Base-by-base conservation (phyloP, 2,113 vertebrate species). In the Silurus asotus region DNA sequence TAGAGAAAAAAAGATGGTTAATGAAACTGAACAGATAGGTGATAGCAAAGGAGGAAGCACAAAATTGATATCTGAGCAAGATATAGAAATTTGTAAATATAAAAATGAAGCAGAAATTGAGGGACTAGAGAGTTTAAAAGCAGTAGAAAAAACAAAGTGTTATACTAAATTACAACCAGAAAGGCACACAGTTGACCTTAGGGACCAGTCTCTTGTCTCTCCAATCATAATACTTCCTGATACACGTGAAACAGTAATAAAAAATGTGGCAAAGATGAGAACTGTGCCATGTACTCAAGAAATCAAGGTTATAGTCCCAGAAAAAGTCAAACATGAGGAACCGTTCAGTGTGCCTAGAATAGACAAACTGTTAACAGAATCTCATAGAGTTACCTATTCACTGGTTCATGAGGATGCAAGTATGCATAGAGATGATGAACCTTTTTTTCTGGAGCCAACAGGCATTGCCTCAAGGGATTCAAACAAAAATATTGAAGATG, bases 351-450 rank as follows among this genome's bases (percentile, higher is more conserved):
- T 91, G 72, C 92, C 93, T 9, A 90, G 88, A 87, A 90, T 86
- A 87, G 90, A 93, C 88, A 70, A 90, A 89, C 70, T 93, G 69
- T 91, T 92, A 75, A 83, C 93, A 23, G 91, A 93, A 62, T 6
- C 88, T 59, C 91, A 92, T 85, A 89, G 92, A 23, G 74, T 49
- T 78, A 86, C 53, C 67, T 80, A 92, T 48, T 90, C 92, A 11
- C 48, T 88, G 17, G 91, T 72, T 83, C 79, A 84, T 25, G 88
- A 89, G 11, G 49, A 77, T 77, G 75, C 85, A 15, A 58, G 76
- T 59, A 80, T 88, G 84, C 88, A 92, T 55, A 78, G 86, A 78
- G 83, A 84, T 59, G 89, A 88, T 61, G 90, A 90, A 65, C 61
- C 48, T 53, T 69, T 87, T 85, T 65, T 85, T 58, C 86, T 92